Percentiles rank a stretch among this genome's conserved stretches.
These are phyloP conservation scores for Entelurus aequoreus DNA, from an alignment of 2,113 vertebrate genomes.

Conservation along the genomic window DNA sequence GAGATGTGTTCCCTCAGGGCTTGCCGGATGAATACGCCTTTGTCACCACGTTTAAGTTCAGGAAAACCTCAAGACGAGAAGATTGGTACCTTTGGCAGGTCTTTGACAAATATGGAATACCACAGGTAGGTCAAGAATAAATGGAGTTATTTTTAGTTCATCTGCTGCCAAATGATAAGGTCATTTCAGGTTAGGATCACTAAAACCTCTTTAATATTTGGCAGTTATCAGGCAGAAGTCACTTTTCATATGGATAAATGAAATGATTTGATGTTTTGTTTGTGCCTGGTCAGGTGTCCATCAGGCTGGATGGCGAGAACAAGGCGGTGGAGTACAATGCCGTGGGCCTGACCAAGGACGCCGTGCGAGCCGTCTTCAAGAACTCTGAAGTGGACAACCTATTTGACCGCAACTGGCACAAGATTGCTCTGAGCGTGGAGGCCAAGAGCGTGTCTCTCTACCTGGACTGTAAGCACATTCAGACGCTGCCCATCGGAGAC, in stretches of 20 bases:
- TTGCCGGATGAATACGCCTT: slow-evolving; percentile 95
- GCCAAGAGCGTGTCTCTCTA: slow-evolving; percentile 83
- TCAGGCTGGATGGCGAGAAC: slow-evolving; percentile 89
- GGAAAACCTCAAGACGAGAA: slow-evolving; percentile 88
- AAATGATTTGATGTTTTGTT: background rate
- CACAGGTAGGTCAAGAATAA: slow-evolving; percentile 77
- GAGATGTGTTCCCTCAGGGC: slow-evolving; percentile 90
- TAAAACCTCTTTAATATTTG: background rate
- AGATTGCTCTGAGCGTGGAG: slow-evolving; percentile 86
- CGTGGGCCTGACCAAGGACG: slow-evolving; percentile 80
- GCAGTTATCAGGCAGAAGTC: background rate
- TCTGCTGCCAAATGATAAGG: background rate
- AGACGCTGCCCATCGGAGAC: slow-evolving; percentile 84
- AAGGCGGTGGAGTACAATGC: slow-evolving; percentile 90
- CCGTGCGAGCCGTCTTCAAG: slow-evolving; percentile 85
- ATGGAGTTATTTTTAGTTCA: background rate
- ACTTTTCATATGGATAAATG: too few relatives aligned
- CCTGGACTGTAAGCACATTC: slow-evolving; percentile 90
- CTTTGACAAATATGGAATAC: slow-evolving; percentile 96
- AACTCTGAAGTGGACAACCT: slow-evolving; percentile 75
- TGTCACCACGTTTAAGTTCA: slow-evolving; percentile 93
- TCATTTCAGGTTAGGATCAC: too few relatives aligned
- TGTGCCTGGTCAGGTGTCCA: slow-evolving; percentile 79
- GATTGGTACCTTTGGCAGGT: slow-evolving; percentile 99
- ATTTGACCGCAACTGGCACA: slow-evolving; percentile 96